These are phyloP conservation scores for Brachypteracias leptosomus DNA, from an alignment of 2,113 vertebrate genomes.

Conservation along the genomic window DNA sequence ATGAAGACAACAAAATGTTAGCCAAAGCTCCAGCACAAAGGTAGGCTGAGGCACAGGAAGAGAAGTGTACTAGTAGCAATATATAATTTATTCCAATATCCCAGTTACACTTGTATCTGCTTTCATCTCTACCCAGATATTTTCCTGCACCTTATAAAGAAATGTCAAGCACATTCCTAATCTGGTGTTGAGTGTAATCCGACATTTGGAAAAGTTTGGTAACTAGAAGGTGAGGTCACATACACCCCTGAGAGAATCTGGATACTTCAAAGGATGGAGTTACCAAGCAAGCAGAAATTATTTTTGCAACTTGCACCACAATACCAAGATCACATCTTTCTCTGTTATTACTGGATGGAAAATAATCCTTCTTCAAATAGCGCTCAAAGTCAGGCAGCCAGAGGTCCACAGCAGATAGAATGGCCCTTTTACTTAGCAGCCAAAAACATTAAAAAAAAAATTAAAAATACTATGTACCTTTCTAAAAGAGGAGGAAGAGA, in stretches of 20 bases:
- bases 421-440: neutral
- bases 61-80: conserved; percentile 53
- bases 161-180: conserved; percentile 64
- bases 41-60: conserved; percentile 54
- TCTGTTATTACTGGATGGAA: neutral
- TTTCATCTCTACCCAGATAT: conserved; percentile 67
- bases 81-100: conserved; percentile 65
- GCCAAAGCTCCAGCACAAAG: conserved; percentile 47
- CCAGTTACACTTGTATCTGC: conserved; percentile 59
- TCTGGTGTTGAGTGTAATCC: conserved; percentile 69
- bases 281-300: conserved; percentile 44
- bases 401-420: neutral
- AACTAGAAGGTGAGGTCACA: conserved; percentile 59
- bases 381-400: neutral
- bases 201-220: conserved; percentile 69
- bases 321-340: conserved; percentile 33
- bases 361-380: conserved; percentile 3
- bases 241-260: conserved; percentile 50
- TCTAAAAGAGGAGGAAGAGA: neutral
- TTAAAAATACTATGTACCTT: neutral
- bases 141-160: conserved; percentile 68
- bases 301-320: conserved; percentile 50
- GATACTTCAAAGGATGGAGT: conserved; percentile 58
- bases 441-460: neutral
- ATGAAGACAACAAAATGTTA: conserved; percentile 2